Evolutionary conservation across 2,113 vertebrate species (phyloP).

Genomic region (Bufo bufo): DNA sequence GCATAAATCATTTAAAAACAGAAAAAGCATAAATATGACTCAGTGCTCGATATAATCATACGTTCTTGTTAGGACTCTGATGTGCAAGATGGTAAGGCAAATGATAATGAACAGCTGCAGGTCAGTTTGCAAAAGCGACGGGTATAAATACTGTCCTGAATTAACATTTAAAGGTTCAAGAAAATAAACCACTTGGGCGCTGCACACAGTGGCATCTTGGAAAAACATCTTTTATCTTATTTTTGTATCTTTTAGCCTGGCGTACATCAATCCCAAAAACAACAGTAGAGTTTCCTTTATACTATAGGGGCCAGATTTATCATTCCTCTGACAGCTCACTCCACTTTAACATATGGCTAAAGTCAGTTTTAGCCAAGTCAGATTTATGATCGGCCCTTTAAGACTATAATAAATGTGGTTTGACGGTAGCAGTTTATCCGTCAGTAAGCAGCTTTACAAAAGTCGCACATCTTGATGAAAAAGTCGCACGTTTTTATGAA

Average conservation of each 20-base stretch:
- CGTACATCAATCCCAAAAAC: background rate
- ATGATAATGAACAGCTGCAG: constrained; percentile 45
- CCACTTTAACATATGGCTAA: too few species aligned
- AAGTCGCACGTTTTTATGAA: too few species aligned
- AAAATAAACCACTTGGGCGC: background rate
- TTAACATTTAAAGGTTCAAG: constrained; percentile 41
- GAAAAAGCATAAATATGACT: constrained; percentile 38
- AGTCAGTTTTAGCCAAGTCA: too few species aligned
- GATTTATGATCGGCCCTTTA: too few species aligned
- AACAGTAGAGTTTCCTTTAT: background rate
- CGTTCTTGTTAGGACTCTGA: constrained; percentile 44
- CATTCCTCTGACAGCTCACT: too few species aligned
- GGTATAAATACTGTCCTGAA: constrained; percentile 20
- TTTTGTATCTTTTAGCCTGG: background rate
- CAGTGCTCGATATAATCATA: constrained; percentile 44
- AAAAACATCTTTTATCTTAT: background rate
- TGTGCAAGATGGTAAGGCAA: constrained; percentile 40
- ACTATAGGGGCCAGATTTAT: too few species aligned
- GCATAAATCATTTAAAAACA: constrained; percentile 51
- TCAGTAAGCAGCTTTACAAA: too few species aligned
- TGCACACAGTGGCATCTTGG: background rate
- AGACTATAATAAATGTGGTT: too few species aligned
- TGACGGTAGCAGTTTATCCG: too few species aligned
- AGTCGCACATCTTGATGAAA: too few species aligned
- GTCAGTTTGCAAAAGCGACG: constrained; percentile 21